Conservation (phyloP, 2,113 vertebrate species). For the Heptranchias perlo region DNA sequence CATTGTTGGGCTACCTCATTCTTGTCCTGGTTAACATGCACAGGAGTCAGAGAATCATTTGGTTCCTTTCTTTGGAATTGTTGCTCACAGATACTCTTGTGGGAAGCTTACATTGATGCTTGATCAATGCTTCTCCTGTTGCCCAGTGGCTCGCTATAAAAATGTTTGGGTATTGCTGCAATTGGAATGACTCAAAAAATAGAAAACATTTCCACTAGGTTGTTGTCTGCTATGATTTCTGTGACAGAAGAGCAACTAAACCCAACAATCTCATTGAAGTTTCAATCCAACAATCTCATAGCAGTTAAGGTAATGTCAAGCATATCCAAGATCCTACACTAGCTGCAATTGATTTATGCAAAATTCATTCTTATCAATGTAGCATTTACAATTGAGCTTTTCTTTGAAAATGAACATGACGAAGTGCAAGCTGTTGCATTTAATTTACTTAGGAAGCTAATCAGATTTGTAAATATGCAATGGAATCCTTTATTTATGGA, state of each 20-base stretch:
- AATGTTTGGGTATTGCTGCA: background rate
- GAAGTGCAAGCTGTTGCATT: too few relatives aligned
- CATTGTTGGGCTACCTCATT: too few relatives aligned
- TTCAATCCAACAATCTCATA: background rate
- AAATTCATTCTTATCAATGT: background rate
- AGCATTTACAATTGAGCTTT: background rate
- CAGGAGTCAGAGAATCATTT: too few relatives aligned
- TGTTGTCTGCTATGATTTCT: background rate
- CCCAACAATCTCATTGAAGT: background rate
- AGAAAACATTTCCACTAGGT: background rate
- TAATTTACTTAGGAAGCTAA: too few relatives aligned
- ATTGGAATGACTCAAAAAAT: background rate
- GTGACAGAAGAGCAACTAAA: background rate
- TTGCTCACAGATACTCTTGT: too few relatives aligned
- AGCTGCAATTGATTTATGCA: background rate
- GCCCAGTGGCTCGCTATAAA: background rate
- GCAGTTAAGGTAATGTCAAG: background rate
- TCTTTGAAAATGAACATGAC: background rate
- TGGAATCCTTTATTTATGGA: too few relatives aligned
- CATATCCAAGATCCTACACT: background rate
- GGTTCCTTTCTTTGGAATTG: too few relatives aligned
- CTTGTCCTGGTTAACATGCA: too few relatives aligned
- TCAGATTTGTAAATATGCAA: too few relatives aligned
- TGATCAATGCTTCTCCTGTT: background rate
- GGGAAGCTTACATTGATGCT: background rate